These are phyloP conservation scores for Epicauta chinensis DNA, from an alignment of 1,140 invertebrate genomes.

Conservation along the genomic window DNA sequence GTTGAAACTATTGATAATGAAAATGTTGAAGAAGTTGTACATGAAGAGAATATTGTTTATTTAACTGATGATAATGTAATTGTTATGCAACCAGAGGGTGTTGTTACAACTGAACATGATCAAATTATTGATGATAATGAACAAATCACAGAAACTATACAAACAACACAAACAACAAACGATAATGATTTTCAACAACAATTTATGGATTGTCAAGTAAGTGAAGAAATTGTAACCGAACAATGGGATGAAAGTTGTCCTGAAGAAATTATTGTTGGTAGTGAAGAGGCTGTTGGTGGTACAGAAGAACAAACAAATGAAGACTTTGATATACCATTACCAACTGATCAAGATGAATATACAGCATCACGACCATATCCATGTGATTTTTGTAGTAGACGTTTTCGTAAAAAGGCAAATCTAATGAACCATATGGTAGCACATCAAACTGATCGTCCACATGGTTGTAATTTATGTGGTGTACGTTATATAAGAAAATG, in stretches of 20 bases:
- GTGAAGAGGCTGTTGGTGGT: constrained; percentile 51
- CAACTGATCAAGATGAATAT: constrained; percentile 75
- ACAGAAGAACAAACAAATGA: constrained; percentile 54
- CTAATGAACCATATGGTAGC: constrained; percentile 79
- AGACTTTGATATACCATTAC: constrained; percentile 68
- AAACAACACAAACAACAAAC: constrained; percentile 28
- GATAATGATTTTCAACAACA: constrained; percentile 27
- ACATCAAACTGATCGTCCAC: constrained; percentile 70
- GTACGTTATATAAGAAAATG: constrained; percentile 67
- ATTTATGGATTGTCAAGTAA: constrained; percentile 51
- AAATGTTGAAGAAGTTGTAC: constrained; percentile 46
- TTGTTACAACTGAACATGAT: constrained; percentile 17
- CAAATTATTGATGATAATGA: background rate
- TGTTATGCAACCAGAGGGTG: constrained; percentile 33
- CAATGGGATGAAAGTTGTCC: constrained; percentile 55
- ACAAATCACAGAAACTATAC: no score
- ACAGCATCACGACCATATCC: constrained; percentile 74
- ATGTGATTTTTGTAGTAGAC: constrained; percentile 75
- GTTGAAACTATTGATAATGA: constrained; percentile 40
- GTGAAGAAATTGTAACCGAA: constrained; percentile 71
- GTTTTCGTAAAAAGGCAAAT: constrained; percentile 75
- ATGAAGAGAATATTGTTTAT: constrained; percentile 48
- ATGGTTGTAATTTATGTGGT: constrained; percentile 71
- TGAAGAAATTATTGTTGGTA: constrained; percentile 39
- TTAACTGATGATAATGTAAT: constrained; percentile 43